These are phyloP conservation scores for Nomada hirtipes DNA, from an alignment of 2,888 invertebrate genomes.

Conservation along the genomic window DNA sequence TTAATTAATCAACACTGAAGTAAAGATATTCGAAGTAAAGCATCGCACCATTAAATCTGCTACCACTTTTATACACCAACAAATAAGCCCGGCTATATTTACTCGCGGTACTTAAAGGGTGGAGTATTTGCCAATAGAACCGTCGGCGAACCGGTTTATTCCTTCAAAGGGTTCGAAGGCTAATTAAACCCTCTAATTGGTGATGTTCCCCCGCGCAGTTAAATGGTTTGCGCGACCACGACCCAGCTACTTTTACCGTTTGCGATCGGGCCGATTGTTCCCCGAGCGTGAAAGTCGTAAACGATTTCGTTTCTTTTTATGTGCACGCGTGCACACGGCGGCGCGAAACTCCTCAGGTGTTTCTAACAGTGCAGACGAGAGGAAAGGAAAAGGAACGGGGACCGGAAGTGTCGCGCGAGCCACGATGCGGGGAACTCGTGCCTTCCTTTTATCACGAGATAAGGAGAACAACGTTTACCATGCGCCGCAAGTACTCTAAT, in stretches of 20 bases:
- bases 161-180: not conserved
- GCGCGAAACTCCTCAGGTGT: slow-evolving; percentile 40
- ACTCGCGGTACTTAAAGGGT: not conserved
- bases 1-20: not conserved
- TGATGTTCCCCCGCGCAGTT: slow-evolving; percentile 37
- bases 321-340: slow-evolving; percentile 16
- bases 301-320: slow-evolving; percentile 25
- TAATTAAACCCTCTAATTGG: slow-evolving; percentile 42
- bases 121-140: not conserved
- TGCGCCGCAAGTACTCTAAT: slow-evolving; percentile 53
- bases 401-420: slow-evolving; percentile 68
- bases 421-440: slow-evolving; percentile 56
- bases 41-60: too few relatives aligned
- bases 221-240: slow-evolving; percentile 10
- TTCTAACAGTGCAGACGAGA: slow-evolving; percentile 42
- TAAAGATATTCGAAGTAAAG: too few relatives aligned
- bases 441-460: slow-evolving; percentile 67
- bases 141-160: too few relatives aligned
- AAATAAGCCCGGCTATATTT: too few relatives aligned
- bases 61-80: too few relatives aligned
- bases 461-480: slow-evolving; percentile 56
- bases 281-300: slow-evolving; percentile 59
- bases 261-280: slow-evolving; percentile 46
- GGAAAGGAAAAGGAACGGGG: slow-evolving; percentile 47
- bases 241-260: slow-evolving; percentile 49